Conservation (phyloP, 1,140 invertebrate genomes). For the Ganaspis sp. region DNA sequence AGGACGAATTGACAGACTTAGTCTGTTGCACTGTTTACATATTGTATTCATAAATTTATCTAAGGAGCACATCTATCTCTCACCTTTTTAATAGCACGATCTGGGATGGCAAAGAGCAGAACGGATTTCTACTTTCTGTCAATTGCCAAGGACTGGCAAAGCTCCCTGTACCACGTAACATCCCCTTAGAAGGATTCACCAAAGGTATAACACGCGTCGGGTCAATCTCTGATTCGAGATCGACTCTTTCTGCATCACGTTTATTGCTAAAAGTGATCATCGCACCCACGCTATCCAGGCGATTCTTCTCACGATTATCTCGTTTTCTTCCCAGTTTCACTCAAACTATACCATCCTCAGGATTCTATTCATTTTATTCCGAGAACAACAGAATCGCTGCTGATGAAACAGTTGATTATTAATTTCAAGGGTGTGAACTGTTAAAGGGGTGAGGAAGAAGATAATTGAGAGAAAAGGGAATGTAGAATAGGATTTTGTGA, state of each 20-base stretch:
- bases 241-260: conserved; percentile 18
- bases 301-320: conserved; percentile 31
- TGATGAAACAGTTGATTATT: too few species aligned
- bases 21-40: conserved; percentile 17
- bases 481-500: too few species aligned
- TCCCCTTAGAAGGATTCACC: conserved; percentile 26
- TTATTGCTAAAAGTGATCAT: conserved; percentile 20
- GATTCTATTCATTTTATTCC: not conserved
- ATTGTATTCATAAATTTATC: conserved; percentile 30
- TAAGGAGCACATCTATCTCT: conserved; percentile 25
- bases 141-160: conserved; percentile 27
- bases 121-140: conserved; percentile 31
- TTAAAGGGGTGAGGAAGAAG: too few species aligned
- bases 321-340: conserved; percentile 1
- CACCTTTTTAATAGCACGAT: conserved; percentile 29
- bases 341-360: not conserved
- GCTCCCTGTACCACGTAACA: conserved; percentile 24
- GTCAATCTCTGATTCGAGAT: conserved; percentile 11
- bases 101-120: conserved; percentile 18
- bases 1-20: not conserved
- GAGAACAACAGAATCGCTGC: too few species aligned
- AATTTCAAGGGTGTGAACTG: too few species aligned
- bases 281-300: conserved; percentile 13
- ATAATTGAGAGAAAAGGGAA: too few species aligned
- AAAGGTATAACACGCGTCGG: conserved; percentile 21